Conservation (phyloP, 1,140 invertebrate species). For the Ganaspis sp. region DNA sequence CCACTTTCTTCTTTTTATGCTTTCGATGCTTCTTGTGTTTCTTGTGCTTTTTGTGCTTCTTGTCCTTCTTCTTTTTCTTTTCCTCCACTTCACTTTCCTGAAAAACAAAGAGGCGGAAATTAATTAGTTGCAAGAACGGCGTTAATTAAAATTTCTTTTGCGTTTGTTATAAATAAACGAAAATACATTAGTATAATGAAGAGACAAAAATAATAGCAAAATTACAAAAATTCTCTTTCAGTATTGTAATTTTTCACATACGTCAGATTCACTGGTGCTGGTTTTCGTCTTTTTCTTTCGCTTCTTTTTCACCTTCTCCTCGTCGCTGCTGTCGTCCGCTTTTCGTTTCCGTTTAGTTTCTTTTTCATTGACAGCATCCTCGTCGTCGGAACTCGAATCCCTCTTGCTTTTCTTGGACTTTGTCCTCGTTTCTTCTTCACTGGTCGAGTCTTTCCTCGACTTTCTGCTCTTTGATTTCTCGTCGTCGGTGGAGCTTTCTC, state of each 20-base stretch:
- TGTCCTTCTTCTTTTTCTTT: conserved; percentile 83
- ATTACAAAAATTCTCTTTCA: too few species aligned
- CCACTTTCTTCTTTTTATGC: conserved; percentile 81
- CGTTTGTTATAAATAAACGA: too few species aligned
- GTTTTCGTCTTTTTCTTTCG: conserved; percentile 82
- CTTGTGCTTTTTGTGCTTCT: conserved; percentile 84
- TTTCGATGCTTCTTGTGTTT: conserved; percentile 84
- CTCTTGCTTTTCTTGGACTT: conserved; percentile 70
- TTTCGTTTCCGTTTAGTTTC: conserved; percentile 75
- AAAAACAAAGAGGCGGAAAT: conserved; percentile 31
- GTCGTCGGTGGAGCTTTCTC: conserved; percentile 73
- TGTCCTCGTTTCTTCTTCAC: conserved; percentile 68
- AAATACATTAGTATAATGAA: too few species aligned
- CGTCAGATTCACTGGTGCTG: conserved; percentile 74
- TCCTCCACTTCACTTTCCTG: conserved; percentile 82
- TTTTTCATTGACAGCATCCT: conserved; percentile 72
- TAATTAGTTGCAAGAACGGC: not conserved
- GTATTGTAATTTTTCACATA: conserved; percentile 46
- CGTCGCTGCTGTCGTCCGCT: conserved; percentile 81
- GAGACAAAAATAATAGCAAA: conserved; percentile 14
- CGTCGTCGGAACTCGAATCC: conserved; percentile 74
- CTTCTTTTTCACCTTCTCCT: conserved; percentile 82
- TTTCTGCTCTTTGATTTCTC: conserved; percentile 73
- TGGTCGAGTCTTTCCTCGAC: conserved; percentile 75
- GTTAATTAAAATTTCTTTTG: not conserved